phyloP scores from a whole-genome alignment of 2,888 invertebrate genomes.

The Lasioglossum pauxillum region DNA sequence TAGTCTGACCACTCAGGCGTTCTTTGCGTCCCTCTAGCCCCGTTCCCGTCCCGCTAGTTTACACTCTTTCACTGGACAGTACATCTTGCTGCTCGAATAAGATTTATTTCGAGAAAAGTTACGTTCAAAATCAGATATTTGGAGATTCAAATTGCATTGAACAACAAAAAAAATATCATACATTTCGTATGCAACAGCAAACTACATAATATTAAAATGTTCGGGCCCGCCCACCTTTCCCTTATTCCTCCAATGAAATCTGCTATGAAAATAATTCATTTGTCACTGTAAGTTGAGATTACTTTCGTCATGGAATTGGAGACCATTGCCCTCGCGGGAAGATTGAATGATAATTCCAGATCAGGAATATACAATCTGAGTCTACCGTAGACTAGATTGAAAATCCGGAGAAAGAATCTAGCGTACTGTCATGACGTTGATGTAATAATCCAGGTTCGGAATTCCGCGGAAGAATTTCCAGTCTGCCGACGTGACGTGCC shows the following conservation, averaged over 20 bases:
- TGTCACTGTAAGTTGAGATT: neutral
- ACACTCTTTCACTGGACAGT: too few relatives aligned
- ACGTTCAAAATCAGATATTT: neutral
- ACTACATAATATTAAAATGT: neutral
- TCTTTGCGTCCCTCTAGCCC: too few relatives aligned
- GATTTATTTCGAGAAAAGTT: neutral
- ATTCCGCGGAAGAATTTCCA: conserved; percentile 34
- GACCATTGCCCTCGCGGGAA: neutral
- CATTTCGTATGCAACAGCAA: neutral
- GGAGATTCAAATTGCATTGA: too few relatives aligned
- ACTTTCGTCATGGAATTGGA: neutral
- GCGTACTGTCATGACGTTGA: conserved; percentile 43
- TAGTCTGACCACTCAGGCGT: too few relatives aligned
- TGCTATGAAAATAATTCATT: neutral
- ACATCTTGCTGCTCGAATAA: neutral
- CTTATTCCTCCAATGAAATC: neutral
- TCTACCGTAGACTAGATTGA: conserved; percentile 43
- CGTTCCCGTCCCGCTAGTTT: too few relatives aligned
- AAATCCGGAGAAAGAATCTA: conserved; percentile 38
- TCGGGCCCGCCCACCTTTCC: neutral
- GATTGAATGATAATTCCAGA: conserved; percentile 44
- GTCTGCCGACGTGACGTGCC: conserved; percentile 6
- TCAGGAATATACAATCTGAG: conserved; percentile 40
- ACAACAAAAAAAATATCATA: neutral
- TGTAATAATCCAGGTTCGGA: conserved; percentile 54